A percentile compares a stretch with the other conserved stretches of the same genome.
Conservation (phyloP, 2,888 invertebrate genomes). For the Antheraea yamamai region DNA sequence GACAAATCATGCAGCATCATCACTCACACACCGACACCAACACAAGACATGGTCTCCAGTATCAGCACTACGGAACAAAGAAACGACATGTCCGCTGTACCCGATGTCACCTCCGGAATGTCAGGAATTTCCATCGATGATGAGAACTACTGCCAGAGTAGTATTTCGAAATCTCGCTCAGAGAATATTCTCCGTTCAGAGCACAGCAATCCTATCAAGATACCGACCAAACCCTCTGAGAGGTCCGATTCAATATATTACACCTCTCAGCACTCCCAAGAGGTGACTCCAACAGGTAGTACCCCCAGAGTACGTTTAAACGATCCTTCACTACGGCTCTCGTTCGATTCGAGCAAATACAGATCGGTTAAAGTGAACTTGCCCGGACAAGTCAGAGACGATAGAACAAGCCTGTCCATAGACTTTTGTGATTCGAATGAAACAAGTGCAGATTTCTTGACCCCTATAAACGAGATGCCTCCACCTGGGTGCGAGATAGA, state of each 20-base stretch:
- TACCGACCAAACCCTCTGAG: constrained; percentile 56
- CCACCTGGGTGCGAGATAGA: constrained; percentile 75
- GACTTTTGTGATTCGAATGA: constrained; percentile 79
- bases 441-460: constrained; percentile 76
- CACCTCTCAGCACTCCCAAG: constrained; percentile 76
- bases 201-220: constrained; percentile 60
- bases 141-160: constrained; percentile 71
- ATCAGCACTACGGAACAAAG: constrained; percentile 77
- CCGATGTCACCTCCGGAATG: constrained; percentile 76
- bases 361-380: constrained; percentile 61
- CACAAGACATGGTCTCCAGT: constrained; percentile 80
- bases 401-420: constrained; percentile 70
- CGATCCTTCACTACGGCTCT: constrained; percentile 68
- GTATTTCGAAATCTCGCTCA: constrained; percentile 76
- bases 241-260: constrained; percentile 77
- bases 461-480: constrained; percentile 79
- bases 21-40: constrained; percentile 78
- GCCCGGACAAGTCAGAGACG: constrained; percentile 57
- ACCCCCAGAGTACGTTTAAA: constrained; percentile 62
- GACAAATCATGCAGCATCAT: constrained; percentile 75
- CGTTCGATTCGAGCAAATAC: constrained; percentile 74
- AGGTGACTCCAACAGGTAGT: constrained; percentile 70
- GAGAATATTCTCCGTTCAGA: constrained; percentile 76
- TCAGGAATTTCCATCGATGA: constrained; percentile 79
- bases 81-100: constrained; percentile 71